Base-by-base conservation (phyloP, 2,888 invertebrate species). In the Candidula unifasciata region DNA sequence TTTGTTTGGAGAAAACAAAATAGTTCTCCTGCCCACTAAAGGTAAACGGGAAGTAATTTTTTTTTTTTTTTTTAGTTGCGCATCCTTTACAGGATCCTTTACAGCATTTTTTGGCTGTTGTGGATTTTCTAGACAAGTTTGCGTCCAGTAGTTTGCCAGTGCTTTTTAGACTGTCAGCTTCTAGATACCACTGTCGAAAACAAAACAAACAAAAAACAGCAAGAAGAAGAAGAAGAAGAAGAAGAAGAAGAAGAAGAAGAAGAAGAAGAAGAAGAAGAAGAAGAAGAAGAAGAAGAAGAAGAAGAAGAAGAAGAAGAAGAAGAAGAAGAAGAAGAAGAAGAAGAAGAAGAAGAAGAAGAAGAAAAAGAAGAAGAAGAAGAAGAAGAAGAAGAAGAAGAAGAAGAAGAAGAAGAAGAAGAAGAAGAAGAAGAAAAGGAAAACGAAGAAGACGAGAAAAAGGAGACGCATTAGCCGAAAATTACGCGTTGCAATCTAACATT, bases 251-350 rank as follows among this genome's bases (percentile, higher is more conserved):
- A 35, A n/a, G 16, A 44, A 21, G 24, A 21, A 35, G 27, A 52
- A 74, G 37, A 74, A 52, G 35, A 52, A 27, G 27, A 37, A 18
- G 37, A n/a, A 27, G 37, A 24, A 66, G 21, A 66, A 33, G 21
- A 44, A 35, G 44, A n/a, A 37, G 60, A 24, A 66, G 64, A 81
- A 54, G 54, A 30, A 81, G 82, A 44, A 64, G 74, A 74, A 73
- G 64, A 64, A 64, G 60, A 52, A 82, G 37, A 82, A 64, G 57
- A 64, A 82, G 60, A 73, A 54, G 52, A 8, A 81, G 71, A 81
- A 44, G 44, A 44, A 69, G 54, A 71, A 30, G 44, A 33, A 52
- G 54, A 69, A 57, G 30, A 30, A 71, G 57, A 71, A 27, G 71
- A 52, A 73, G 54, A 81, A 21, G 71, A 33, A 81, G 30, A 71